Base-by-base conservation (phyloP, 2,113 vertebrate species). In the Lipotes vexillifer region DNA sequence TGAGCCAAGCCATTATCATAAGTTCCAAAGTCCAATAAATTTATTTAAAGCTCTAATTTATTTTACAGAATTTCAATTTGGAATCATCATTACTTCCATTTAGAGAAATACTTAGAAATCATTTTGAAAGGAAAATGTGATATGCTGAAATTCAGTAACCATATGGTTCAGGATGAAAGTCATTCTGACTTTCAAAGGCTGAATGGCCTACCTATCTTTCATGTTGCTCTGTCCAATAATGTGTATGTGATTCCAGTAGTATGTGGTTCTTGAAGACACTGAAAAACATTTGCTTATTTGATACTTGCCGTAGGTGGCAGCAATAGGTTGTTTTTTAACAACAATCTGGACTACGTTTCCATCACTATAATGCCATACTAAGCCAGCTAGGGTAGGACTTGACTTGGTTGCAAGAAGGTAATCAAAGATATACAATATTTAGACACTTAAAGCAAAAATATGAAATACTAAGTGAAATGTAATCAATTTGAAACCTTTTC, bases 221-320 rank as follows among this genome's bases (percentile, higher is more conserved):
- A 46, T 78, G 12, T 61, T 17, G 66, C 15, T 69, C 84, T 80
- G 31, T n/a, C 69, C 83, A 41, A 21, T 89, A 52, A 92, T 74
- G 6, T 55, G 46, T 84, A 72, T 0, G 5, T 77, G 61, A 92
- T 74, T 85, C 8, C 21, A 55, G 18, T 13, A 4, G 10, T 78
- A 69, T 0, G 6, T 83, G 68, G 80, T 78, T 91, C 6, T 13
- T 86, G 31, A 87, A 90, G 69, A 84, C 17, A 36, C 55, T 88
- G 86, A 31, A 63, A 95, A 75, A 55, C 13, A 46, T 31, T 63
- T 59, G 11, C 31, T 88, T 31, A 75, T n/a, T 36, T 46, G 5
- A 17, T 52, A 27, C 71, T 95, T 97, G 20, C 96, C 81, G 66
- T 86, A 97, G 88, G 38, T 98, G 93, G 97, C 94, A 98, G 95